Conservation (phyloP, 2,888 invertebrate genomes). For the Oasisia sp. region DNA sequence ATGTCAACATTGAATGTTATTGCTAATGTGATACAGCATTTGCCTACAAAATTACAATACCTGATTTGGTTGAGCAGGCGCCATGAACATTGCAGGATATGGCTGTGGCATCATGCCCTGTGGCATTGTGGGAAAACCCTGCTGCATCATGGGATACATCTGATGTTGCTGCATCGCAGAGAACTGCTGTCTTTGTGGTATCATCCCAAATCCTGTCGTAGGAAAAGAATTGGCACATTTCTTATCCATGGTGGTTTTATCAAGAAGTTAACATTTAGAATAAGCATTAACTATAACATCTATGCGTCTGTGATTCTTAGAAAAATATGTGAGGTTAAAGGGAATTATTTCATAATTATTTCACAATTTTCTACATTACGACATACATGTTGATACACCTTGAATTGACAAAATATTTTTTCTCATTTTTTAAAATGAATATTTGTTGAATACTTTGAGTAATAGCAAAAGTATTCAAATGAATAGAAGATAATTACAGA, state of each 20-base stretch:
- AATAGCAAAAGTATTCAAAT: neutral
- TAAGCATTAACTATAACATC: too few species aligned
- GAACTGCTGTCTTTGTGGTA: neutral
- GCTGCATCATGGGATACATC: conserved; percentile 17
- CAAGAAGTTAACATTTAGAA: neutral
- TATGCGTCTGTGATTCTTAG: neutral
- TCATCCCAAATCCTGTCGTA: neutral
- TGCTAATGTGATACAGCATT: neutral
- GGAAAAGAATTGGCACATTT: neutral
- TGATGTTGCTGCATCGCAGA: neutral
- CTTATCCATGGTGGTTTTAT: neutral
- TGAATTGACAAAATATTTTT: too few species aligned
- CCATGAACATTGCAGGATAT: conserved; percentile 17
- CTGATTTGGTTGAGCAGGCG: neutral
- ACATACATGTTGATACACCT: too few species aligned
- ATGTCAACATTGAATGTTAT: neutral
- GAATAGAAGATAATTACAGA: neutral
- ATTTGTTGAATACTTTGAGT: too few species aligned
- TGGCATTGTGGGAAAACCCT: neutral
- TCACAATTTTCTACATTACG: too few species aligned
- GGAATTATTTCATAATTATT: neutral
- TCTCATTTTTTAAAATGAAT: too few species aligned
- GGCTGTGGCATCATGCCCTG: conserved; percentile 12
- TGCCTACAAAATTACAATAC: neutral
- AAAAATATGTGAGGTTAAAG: neutral